Evolutionary conservation across 2,888 invertebrate species (phyloP).

Genomic region (Sinelater perroti): DNA sequence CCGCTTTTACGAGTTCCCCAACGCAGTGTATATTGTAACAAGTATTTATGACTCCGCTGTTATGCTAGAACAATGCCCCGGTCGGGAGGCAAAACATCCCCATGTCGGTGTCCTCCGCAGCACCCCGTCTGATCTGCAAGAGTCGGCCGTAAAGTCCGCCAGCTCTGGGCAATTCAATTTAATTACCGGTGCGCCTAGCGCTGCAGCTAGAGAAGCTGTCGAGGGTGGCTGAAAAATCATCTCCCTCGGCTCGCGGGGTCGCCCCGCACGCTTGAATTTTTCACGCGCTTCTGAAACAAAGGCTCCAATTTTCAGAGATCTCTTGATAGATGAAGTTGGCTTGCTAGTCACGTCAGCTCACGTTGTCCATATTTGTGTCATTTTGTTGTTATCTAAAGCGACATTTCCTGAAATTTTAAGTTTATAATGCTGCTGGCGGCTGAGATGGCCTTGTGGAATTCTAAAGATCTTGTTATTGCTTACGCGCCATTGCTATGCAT

Average conservation of each 20-base stretch:
- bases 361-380: conserved; percentile 36
- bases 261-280: conserved; percentile 25
- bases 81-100: conserved; percentile 32
- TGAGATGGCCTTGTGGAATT: conserved; percentile 22
- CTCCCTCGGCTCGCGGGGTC: conserved; percentile 8
- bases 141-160: conserved; percentile 12
- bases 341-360: conserved; percentile 37
- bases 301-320: conserved; percentile 34
- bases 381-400: conserved; percentile 36
- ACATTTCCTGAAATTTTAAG: conserved; percentile 33
- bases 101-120: conserved; percentile 21
- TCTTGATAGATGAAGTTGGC: conserved; percentile 32
- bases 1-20: conserved; percentile 31
- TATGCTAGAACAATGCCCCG: conserved; percentile 36
- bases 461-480: too few relatives aligned
- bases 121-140: conserved; percentile 5
- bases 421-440: conserved; percentile 31
- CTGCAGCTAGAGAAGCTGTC: background rate
- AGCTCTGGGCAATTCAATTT: conserved; percentile 22
- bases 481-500: too few relatives aligned
- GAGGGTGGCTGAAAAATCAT: conserved; percentile 3
- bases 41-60: conserved; percentile 37
- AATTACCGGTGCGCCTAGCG: conserved; percentile 9
- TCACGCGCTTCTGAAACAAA: conserved; percentile 31
- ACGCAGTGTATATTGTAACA: conserved; percentile 35